A percentile compares a stretch with the other conserved stretches of the same genome.
Evolutionary conservation across 2,888 invertebrate genomes (phyloP).

Genomic region (Empis stercorea): DNA sequence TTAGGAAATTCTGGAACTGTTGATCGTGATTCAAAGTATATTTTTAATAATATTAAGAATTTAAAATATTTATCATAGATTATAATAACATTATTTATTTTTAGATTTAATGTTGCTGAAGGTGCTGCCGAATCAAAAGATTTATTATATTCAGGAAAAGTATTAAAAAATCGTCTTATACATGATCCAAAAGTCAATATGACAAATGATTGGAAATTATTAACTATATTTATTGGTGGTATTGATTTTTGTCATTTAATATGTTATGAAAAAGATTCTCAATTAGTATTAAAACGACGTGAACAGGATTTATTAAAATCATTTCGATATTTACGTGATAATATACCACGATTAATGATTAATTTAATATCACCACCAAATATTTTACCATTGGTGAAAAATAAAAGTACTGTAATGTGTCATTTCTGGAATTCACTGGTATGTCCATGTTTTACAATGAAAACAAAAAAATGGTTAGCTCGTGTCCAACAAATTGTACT

Average conservation of each 20-base stretch:
- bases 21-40: constrained; percentile 18
- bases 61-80: no score
- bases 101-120: constrained; percentile 26
- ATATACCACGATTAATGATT: constrained; percentile 38
- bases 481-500: constrained; percentile 12
- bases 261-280: constrained; percentile 37
- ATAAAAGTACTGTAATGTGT: constrained; percentile 18
- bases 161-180: constrained; percentile 22
- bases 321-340: constrained; percentile 39
- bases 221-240: constrained; percentile 44
- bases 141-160: constrained; percentile 21
- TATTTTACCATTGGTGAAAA: constrained; percentile 12
- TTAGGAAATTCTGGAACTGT: constrained; percentile 21
- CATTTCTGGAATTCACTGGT: constrained; percentile 22
- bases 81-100: no score
- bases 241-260: constrained; percentile 48
- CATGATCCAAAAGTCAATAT: constrained; percentile 36
- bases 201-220: constrained; percentile 45
- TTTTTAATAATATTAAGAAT: background rate
- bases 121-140: constrained; percentile 28
- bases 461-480: background rate
- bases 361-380: constrained; percentile 24
- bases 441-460: constrained; percentile 20
- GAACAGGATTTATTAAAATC: constrained; percentile 36
- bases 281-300: constrained; percentile 34